Percentiles rank a stretch among this genome's conserved stretches.
Evolutionary conservation across 2,888 invertebrate species (phyloP).

Genomic region (Scrobipalpa costella): DNA sequence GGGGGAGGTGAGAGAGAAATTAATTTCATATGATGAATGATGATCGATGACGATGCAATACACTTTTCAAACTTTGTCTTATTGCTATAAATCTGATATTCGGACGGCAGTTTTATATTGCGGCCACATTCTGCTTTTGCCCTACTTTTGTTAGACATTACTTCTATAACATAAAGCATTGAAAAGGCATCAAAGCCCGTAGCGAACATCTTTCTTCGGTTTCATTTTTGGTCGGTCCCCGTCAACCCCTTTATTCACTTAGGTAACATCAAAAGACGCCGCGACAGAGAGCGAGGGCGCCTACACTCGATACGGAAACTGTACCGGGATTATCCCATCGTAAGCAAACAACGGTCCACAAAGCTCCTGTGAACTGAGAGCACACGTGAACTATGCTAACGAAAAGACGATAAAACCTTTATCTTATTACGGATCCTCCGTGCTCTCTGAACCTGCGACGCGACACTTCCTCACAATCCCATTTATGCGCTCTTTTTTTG

Average conservation of each 20-base stretch:
- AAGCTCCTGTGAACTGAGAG: conserved; percentile 55
- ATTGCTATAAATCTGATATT: conserved; percentile 44
- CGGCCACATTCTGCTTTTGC: not conserved
- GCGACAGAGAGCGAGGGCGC: conserved; percentile 44
- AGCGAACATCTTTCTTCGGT: conserved; percentile 30
- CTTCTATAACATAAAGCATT: not conserved
- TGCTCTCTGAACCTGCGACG: conserved; percentile 44
- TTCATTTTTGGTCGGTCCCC: conserved; percentile 34
- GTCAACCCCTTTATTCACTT: conserved; percentile 50
- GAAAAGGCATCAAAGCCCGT: conserved; percentile 24
- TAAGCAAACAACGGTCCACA: conserved; percentile 68
- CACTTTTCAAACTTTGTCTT: conserved; percentile 57
- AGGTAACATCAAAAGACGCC: conserved; percentile 56
- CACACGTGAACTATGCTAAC: conserved; percentile 71
- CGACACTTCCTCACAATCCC: conserved; percentile 42
- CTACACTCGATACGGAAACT: conserved; percentile 59
- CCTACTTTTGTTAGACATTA: not conserved
- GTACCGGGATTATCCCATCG: conserved; percentile 69
- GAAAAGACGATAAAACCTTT: conserved; percentile 77
- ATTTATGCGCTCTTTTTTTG: conserved; percentile 39
- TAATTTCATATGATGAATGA: conserved; percentile 79
- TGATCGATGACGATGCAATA: conserved; percentile 73
- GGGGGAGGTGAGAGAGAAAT: conserved; percentile 62
- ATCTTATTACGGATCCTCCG: conserved; percentile 69
- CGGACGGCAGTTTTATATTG: conserved; percentile 25